phyloP scores from a whole-genome alignment of 2,888 invertebrate genomes.

The Parochlus steinenii region DNA sequence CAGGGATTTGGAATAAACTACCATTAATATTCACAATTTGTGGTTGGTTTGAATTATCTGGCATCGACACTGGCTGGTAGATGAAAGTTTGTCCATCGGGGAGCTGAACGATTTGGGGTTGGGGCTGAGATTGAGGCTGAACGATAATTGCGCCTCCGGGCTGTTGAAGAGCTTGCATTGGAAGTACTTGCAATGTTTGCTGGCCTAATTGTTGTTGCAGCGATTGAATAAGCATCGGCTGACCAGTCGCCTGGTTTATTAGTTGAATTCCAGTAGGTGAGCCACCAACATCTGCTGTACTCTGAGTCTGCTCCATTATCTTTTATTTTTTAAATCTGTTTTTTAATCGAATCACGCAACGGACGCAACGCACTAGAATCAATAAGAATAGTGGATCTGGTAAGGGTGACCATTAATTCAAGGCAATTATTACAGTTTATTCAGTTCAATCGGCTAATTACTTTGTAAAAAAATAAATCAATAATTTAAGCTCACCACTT shows the following conservation, averaged over 20 bases:
- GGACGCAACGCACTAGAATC: background rate
- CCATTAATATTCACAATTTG: slow-evolving; percentile 39
- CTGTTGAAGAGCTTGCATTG: slow-evolving; percentile 19
- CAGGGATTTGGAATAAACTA: slow-evolving; percentile 28
- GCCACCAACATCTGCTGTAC: slow-evolving; percentile 11
- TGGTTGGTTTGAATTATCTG: slow-evolving; percentile 33
- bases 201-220: slow-evolving; percentile 18
- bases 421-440: no score
- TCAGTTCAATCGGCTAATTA: no score
- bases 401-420: no score
- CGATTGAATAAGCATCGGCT: slow-evolving; percentile 26
- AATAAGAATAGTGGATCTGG: background rate
- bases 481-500: slow-evolving; percentile 27
- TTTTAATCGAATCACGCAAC: background rate
- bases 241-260: slow-evolving; percentile 17
- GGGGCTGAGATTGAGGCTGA: slow-evolving; percentile 25
- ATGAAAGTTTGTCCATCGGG: slow-evolving; percentile 86
- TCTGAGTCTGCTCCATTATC: background rate
- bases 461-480: background rate
- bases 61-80: slow-evolving; percentile 59
- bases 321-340: background rate
- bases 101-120: slow-evolving; percentile 73
- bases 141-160: slow-evolving; percentile 26
- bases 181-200: slow-evolving; percentile 19
- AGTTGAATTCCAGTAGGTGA: slow-evolving; percentile 16